Conservation (phyloP, 2,113 vertebrate genomes). For the Pluvialis apricaria region DNA sequence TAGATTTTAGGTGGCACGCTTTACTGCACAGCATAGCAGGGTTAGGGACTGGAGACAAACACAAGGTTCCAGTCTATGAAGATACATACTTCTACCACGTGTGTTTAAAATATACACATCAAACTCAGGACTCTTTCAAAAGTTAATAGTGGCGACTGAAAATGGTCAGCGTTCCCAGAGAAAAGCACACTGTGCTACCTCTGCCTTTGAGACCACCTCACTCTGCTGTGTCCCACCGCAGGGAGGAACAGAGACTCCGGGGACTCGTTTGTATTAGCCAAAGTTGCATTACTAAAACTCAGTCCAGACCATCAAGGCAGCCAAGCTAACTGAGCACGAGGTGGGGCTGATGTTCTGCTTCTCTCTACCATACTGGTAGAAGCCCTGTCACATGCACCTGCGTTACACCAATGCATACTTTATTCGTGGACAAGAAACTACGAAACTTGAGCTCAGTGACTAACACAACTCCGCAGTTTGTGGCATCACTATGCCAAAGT, state of each 20-base stretch:
- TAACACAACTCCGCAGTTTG: background rate
- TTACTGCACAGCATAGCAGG: background rate
- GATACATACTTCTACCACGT: background rate
- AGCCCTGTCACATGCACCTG: background rate
- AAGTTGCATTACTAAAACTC: background rate
- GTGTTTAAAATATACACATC: background rate
- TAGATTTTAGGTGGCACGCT: background rate
- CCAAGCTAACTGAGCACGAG: background rate
- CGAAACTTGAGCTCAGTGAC: background rate
- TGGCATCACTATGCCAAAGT: background rate
- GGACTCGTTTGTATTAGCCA: background rate
- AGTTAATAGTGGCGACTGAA: background rate
- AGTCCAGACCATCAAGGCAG: background rate
- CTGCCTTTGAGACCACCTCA: background rate
- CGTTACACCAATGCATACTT: accelerated
- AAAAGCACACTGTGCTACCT: background rate
- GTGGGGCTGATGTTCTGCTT: background rate
- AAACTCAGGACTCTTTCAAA: background rate
- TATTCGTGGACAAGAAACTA: too few species aligned
- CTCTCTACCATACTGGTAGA: background rate
- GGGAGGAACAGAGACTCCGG: background rate
- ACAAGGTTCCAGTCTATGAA: background rate
- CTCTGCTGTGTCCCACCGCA: background rate
- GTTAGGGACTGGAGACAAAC: background rate
- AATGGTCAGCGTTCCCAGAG: accelerated